These are phyloP conservation scores for Heliconius congener DNA, from an alignment of 1,140 invertebrate species.

Conservation along the genomic window DNA sequence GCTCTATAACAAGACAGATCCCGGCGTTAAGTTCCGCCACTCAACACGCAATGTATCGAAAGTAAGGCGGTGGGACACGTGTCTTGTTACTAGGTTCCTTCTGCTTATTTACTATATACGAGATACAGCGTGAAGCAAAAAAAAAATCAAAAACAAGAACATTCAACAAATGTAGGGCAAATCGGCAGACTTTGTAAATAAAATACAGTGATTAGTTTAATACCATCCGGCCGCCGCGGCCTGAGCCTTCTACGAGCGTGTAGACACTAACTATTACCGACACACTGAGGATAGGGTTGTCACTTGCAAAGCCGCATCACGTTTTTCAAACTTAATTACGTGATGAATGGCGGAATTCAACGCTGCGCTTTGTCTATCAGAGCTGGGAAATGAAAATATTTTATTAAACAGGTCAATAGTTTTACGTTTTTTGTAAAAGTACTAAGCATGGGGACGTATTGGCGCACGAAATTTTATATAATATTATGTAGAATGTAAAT, in stretches of 20 bases:
- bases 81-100: background rate
- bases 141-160: background rate
- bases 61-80: no score
- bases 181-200: conserved; percentile 19
- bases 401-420: no score
- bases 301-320: background rate
- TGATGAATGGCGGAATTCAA: no score
- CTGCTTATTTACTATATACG: background rate
- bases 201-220: conserved; percentile 18
- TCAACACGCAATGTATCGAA: no score
- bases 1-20: no score
- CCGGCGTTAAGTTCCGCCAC: no score
- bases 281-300: background rate
- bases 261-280: conserved; percentile 6
- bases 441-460: no score
- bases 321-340: background rate
- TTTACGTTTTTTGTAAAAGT: no score
- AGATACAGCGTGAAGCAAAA: background rate
- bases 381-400: no score
- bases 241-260: conserved; percentile 10
- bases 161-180: conserved; percentile 2
- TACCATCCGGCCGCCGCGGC: background rate
- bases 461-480: background rate
- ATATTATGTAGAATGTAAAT: no score
- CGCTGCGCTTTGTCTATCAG: no score